These are phyloP conservation scores for Cepaea nemoralis DNA, from an alignment of 1,140 invertebrate genomes.

Conservation along the genomic window DNA sequence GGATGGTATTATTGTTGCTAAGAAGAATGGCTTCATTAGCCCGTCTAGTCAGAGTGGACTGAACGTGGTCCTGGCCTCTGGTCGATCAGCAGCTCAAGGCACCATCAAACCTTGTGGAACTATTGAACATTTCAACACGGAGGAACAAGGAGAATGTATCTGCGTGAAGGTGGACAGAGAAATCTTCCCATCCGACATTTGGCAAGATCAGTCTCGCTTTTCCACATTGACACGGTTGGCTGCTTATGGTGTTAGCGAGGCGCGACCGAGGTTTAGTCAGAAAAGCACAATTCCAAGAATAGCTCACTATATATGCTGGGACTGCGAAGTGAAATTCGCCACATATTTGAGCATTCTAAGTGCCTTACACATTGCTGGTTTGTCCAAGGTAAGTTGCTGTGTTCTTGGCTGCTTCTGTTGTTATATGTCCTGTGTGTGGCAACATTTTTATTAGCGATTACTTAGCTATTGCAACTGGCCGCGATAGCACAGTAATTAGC, in stretches of 20 bases:
- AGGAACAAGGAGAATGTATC: slow-evolving; percentile 45
- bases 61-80: slow-evolving; percentile 39
- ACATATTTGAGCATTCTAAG: slow-evolving; percentile 48
- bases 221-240: slow-evolving; percentile 42
- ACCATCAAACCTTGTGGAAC: slow-evolving; percentile 46
- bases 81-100: slow-evolving; percentile 41
- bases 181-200: slow-evolving; percentile 46
- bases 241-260: slow-evolving; percentile 36
- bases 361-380: slow-evolving; percentile 47
- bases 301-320: slow-evolving; percentile 50
- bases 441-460: no score
- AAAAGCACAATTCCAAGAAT: slow-evolving; percentile 45
- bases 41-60: slow-evolving; percentile 46
- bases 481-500: no score
- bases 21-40: slow-evolving; percentile 44
- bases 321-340: slow-evolving; percentile 47
- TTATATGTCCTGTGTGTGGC: no score
- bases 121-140: slow-evolving; percentile 39
- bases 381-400: slow-evolving; percentile 40
- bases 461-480: no score
- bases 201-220: slow-evolving; percentile 40
- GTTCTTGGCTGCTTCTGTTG: not conserved
- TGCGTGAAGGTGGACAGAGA: slow-evolving; percentile 36
- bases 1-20: slow-evolving; percentile 51
- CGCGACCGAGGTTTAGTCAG: slow-evolving; percentile 24